Conservation (phyloP, 2,888 invertebrate species). For the Eulithis testata region DNA sequence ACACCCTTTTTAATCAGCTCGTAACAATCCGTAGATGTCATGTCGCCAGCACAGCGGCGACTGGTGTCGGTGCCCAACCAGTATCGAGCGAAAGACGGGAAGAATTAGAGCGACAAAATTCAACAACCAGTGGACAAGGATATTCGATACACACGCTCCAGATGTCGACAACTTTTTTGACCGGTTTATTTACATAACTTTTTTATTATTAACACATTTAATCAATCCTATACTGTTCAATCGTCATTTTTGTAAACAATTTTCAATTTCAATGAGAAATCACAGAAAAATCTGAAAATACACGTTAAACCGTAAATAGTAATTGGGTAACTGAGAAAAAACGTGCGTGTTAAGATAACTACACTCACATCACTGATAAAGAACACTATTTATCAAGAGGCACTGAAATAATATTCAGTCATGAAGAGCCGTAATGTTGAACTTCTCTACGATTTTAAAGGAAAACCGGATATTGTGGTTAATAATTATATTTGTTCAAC, state of each 20-base stretch:
- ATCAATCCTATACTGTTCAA: constrained; percentile 31
- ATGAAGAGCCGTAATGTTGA: constrained; percentile 39
- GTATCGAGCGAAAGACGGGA: constrained; percentile 66
- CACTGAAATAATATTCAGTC: constrained; percentile 19
- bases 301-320: constrained; percentile 41
- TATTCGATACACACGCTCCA: constrained; percentile 80
- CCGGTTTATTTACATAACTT: constrained; percentile 54
- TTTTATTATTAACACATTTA: constrained; percentile 47
- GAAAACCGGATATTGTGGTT: constrained; percentile 51
- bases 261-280: constrained; percentile 5
- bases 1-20: constrained; percentile 80
- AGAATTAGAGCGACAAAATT: constrained; percentile 83
- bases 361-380: constrained; percentile 54
- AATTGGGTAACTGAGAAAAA: constrained; percentile 55
- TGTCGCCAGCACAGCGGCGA: constrained; percentile 67
- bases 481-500: constrained; percentile 7
- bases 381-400: constrained; percentile 30
- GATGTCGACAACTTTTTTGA: constrained; percentile 72
- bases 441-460: constrained; percentile 43
- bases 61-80: constrained; percentile 49
- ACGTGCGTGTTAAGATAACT: constrained; percentile 50
- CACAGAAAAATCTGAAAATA: constrained; percentile 12
- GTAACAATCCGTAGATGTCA: constrained; percentile 81
- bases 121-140: constrained; percentile 75
- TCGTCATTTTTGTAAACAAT: constrained; percentile 7